Evolutionary conservation across 64 coral and sea anemone genomes (phyloP).

Genomic region (Astreopora myriophthalma): DNA sequence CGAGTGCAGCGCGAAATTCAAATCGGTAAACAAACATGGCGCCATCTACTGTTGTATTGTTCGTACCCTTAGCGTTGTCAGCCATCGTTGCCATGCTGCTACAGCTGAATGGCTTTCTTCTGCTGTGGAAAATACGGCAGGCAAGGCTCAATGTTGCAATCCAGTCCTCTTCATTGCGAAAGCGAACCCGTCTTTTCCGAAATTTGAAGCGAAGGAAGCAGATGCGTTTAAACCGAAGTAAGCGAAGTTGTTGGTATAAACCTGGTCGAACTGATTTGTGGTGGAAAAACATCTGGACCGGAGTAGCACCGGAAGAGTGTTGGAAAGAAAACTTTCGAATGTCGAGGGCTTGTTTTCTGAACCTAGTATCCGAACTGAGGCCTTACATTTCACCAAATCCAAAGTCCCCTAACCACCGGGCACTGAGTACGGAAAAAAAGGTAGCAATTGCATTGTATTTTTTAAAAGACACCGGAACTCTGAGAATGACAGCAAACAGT

Average conservation of each 20-base stretch:
- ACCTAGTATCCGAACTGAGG: neutral
- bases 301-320: neutral
- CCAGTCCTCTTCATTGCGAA: too few species aligned
- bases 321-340: slow-evolving; percentile 40
- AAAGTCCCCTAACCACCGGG: neutral
- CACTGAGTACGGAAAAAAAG: slow-evolving; percentile 9
- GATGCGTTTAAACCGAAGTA: neutral
- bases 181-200: neutral
- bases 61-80: too few species aligned
- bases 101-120: too few species aligned
- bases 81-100: too few species aligned
- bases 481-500: slow-evolving; percentile 50
- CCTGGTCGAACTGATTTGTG: slow-evolving; percentile 47
- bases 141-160: too few species aligned
- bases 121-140: too few species aligned
- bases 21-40: too few species aligned
- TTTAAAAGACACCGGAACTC: slow-evolving; percentile 31
- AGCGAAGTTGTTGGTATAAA: slow-evolving; percentile 22
- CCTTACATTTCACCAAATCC: slow-evolving; percentile 16
- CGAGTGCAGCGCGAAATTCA: too few species aligned
- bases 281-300: slow-evolving; percentile 20
- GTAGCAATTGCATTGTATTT: slow-evolving; percentile 41
- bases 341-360: neutral
- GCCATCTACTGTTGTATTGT: too few species aligned
- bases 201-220: neutral